Evolutionary conservation across 2,797 vertebrate genomes (phyloP), one percentile per base, ranked within the genome.

Genomic region (Cossypha polioptera): DNA sequence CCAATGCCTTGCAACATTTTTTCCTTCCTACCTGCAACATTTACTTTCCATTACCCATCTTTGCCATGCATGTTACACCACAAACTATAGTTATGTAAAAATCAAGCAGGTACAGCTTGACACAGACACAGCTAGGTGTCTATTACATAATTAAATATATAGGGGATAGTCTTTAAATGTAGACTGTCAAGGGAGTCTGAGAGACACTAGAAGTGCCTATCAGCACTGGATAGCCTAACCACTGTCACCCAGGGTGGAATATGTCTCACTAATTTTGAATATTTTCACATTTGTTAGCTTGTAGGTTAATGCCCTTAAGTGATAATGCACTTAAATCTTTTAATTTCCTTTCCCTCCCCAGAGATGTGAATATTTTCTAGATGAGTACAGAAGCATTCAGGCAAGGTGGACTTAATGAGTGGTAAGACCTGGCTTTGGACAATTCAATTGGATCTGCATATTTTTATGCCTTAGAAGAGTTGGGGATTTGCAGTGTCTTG

Each of bases 371-470:
- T 8, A 12, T 47, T 71, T 48, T 62, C 7, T 26, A 57, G 40
- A 43, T 36, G 18, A 2, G 55, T 1, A 18, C 21, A 73, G 42
- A 73, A 58, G 29, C 29, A 71, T 38, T 62, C 31, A 50, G 45
- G 48, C 61, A 73, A 63, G n/a, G 59, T 61, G 19, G 50, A 13
- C 33, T 74, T 55, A 17, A 25, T 31, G 31, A 36, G 22, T 36
- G 17, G 43, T 54, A 79, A 80, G 26, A 31, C 20, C n/a, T 69
- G 40, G 19, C 58, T 87, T 47, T 45, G 40, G 33, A 67, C 36
- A 66, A 50, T 55, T 53, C 1, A 0, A 20, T 10, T 58, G 38
- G 38, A 86, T 61, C 58, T 80, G 15, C 0, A 0, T 83, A 25
- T 80, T 86, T 75, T 80, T 57, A 51, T 47, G 62, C 29, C 21